Conservation (phyloP, 2,113 vertebrate genomes). For the Mesocricetus auratus region DNA sequence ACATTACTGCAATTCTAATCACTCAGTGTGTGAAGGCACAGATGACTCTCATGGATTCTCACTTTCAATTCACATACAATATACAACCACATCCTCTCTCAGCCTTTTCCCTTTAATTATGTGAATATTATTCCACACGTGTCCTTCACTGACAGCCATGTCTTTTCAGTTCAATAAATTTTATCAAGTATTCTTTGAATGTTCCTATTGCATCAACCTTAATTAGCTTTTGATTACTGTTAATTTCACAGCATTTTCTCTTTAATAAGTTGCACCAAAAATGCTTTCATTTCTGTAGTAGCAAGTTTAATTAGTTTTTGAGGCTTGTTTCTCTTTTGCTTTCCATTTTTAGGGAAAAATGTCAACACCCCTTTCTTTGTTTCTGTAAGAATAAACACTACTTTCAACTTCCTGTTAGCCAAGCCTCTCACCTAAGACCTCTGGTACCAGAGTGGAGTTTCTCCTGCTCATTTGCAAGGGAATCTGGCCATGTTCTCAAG, state of each 20-base stretch:
- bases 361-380: slow-evolving; percentile 75
- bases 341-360: slow-evolving; percentile 76
- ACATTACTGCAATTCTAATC: background rate
- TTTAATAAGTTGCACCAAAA: slow-evolving; percentile 88
- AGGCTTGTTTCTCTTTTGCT: slow-evolving; percentile 85
- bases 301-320: slow-evolving; percentile 89
- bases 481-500: background rate
- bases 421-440: slow-evolving; percentile 23
- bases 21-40: background rate
- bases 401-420: slow-evolving; percentile 56
- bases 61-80: slow-evolving; percentile 75
- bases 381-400: slow-evolving; percentile 73
- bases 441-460: background rate
- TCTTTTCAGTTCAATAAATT: slow-evolving; percentile 88
- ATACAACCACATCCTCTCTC: slow-evolving; percentile 81
- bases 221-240: slow-evolving; percentile 91
- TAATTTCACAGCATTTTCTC: slow-evolving; percentile 91
- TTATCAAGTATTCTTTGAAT: slow-evolving; percentile 89
- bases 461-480: background rate
- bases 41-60: too few species aligned
- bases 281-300: slow-evolving; percentile 86
- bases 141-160: slow-evolving; percentile 86
- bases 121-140: slow-evolving; percentile 85
- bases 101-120: slow-evolving; percentile 86
- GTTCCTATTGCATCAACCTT: slow-evolving; percentile 88